Percentiles rank a stretch among this genome's conserved stretches.
Evolutionary conservation across 1,140 invertebrate genomes (phyloP).

Genomic region (Theocolax elegans): DNA sequence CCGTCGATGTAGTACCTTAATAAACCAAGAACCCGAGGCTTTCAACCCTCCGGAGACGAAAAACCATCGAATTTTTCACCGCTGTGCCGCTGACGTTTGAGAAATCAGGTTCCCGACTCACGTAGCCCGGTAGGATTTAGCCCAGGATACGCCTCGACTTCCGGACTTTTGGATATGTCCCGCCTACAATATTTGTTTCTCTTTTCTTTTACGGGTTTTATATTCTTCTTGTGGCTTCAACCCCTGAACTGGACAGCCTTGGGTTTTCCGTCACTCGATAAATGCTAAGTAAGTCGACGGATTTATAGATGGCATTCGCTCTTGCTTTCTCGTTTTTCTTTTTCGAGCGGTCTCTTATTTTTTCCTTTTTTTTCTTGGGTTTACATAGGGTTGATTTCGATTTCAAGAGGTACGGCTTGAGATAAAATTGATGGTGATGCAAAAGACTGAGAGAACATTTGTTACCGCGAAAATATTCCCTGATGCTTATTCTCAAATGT

Average conservation of each 20-base stretch:
- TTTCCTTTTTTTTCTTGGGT: not conserved
- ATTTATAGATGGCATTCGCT: constrained; percentile 15
- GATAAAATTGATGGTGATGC: too few relatives aligned
- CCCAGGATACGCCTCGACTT: not conserved
- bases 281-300: constrained; percentile 20
- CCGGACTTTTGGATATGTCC: not conserved
- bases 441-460: too few relatives aligned
- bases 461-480: too few relatives aligned
- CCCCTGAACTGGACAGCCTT: constrained; percentile 33
- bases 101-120: constrained; percentile 60
- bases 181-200: not conserved
- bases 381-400: not conserved
- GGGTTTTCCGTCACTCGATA: constrained; percentile 29
- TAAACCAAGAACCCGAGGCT: not conserved
- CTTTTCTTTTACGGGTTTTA: too few relatives aligned
- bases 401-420: too few relatives aligned
- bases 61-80: constrained; percentile 52
- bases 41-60: not conserved
- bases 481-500: too few relatives aligned
- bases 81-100: constrained; percentile 51
- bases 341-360: not conserved
- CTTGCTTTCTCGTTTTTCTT: constrained; percentile 12
- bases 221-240: too few relatives aligned
- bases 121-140: constrained; percentile 52
- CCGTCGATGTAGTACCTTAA: too few relatives aligned